Evolutionary conservation across 2,888 invertebrate species (phyloP), one percentile per base, ranked within the genome.

Genomic region (Anoncus sp.): DNA sequence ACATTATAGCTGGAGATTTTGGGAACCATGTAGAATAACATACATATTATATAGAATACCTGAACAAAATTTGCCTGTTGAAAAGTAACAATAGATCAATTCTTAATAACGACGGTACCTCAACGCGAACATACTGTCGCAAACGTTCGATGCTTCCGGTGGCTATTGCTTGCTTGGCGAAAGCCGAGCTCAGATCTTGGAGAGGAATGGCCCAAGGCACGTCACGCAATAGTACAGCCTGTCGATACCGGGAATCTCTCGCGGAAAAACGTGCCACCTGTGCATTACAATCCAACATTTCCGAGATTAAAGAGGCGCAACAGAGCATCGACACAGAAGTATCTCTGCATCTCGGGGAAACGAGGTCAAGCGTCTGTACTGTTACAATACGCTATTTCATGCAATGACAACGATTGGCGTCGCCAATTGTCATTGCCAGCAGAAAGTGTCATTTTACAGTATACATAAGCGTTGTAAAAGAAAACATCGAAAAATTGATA

Each of bases 201-300:
- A 92, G 85, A 1, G 92, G 91, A 69, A 93, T 92, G 2, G 92
- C 92, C 92, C 92, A 92, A 5, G 93, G 93, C 5, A 93, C 91
- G 72, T 92, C 92, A 38, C 91, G 90, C 72, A 93, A 87, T 16
- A 92, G 82, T 7, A 92, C 88, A 4, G 89, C 89, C 75, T 92
- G 91, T 24, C 89, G 88, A 75, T 92, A 92, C 47, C 90, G 86
- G 1, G 89, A 86, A 77, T 91, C 91, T 70, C 89, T 87, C n/a
- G 90, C 89, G 40, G 89, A 90, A 81, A 92, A 90, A 75, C 91
- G 89, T 1, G 91, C 92, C 12, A 92, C 92, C 90, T 90, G 71
- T 71, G 35, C 18, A n/a, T 27, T 12, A 51, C 20, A 35, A 60
- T n/a, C 20, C 10, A 45, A 45, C 20, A 2, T 62, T 62, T 31